Conservation (phyloP, 2,888 invertebrate genomes). For the Mycalesis mineus region DNA sequence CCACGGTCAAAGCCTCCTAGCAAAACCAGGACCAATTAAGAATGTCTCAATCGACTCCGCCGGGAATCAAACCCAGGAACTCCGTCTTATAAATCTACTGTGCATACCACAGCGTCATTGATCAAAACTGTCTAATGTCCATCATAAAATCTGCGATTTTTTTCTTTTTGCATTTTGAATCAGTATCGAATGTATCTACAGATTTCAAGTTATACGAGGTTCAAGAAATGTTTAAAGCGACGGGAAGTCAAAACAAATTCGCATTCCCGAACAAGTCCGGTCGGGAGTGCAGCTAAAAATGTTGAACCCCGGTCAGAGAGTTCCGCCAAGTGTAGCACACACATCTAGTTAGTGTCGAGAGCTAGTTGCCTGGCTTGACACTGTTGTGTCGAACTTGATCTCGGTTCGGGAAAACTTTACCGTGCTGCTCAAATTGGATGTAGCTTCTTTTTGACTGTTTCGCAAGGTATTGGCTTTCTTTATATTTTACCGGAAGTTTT, state of each 20-base stretch:
- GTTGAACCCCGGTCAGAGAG: constrained; percentile 1
- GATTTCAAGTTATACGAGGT: neutral
- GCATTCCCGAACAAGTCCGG: neutral
- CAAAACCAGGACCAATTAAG: no score
- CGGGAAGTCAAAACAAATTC: neutral
- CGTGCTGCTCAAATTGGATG: constrained; percentile 2
- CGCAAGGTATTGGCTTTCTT: no score
- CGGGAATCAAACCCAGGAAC: no score
- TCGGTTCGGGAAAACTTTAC: neutral
- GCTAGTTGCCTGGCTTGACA: constrained; percentile 14
- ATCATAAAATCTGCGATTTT: no score
- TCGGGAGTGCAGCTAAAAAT: neutral
- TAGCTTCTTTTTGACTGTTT: neutral
- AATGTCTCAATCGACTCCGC: no score
- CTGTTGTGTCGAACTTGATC: constrained; percentile 7
- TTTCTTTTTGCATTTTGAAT: no score
- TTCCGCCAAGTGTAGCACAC: constrained; percentile 2
- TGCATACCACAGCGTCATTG: no score
- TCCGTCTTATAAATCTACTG: no score
- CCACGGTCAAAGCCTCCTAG: no score
- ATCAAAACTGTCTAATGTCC: no score
- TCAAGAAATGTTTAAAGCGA: neutral
- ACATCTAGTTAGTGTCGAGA: constrained; percentile 7
- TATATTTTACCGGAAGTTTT: no score
- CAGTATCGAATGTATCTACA: no score